Evolutionary conservation across 2,797 vertebrate genomes (phyloP), one percentile per base, ranked within the genome.

Genomic region (Potorous gilbertii): DNA sequence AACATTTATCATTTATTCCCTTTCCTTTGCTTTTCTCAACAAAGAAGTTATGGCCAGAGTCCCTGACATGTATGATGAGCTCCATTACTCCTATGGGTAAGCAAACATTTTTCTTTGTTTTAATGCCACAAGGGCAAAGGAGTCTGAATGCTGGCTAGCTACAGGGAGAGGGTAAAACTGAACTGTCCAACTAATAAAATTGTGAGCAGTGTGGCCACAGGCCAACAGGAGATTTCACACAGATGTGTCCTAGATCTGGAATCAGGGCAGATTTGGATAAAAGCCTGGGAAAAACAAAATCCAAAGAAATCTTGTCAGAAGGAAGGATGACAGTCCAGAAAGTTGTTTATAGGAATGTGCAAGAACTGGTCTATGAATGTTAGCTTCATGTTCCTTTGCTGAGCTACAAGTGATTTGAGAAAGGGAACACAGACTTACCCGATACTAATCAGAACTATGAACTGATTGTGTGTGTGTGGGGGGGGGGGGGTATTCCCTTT

Each of bases 31-130:
- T 93, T 57, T 94, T 97, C 90, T 95, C 92, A 14, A 95, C 96
- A 40, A 87, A 96, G 97, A 96, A 95, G 24, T 92, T 56, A 98
- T 98, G 98, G 96, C 98, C 91, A 94, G 94, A 96, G 97, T 98
- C 46, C 97, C 97, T 0, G 96, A 98, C 34, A 18, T 94, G 34
- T 95, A 95, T 92, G 94, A 96, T 93, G 97, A 97, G 54, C 96
- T 97, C 92, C 96, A 94, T 89, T 89, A 90, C 54, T 96, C 96
- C 56, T 95, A 95, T 66, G 97, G 98, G 98, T 98, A 96, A 95
- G 93, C 94, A 94, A 87, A 3, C 12, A 5, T 66, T 91, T 92
- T 55, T 94, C 9, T 66, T 56, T 97, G 55, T 94, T 94, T 34
- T 34, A 40, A 94, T 90, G 94, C 56, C 59, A 94, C 62, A 21